phyloP scores from a whole-genome alignment of 1,140 invertebrate species.

The Sarcophaga peregrina region DNA sequence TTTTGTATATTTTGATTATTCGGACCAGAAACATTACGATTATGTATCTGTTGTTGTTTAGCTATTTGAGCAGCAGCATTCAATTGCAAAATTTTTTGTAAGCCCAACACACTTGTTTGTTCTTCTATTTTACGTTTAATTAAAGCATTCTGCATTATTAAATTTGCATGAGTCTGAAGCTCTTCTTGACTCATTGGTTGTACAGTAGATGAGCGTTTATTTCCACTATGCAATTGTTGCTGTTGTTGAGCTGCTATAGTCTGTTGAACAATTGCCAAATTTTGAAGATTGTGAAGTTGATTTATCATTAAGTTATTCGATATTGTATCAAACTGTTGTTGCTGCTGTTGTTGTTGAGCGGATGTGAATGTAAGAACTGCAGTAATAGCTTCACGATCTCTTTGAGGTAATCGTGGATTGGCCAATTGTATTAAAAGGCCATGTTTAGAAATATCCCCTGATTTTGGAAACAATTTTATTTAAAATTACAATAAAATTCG shows the following conservation, averaged over 20 bases:
- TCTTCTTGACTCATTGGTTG: slow-evolving; percentile 59
- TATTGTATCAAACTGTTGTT: slow-evolving; percentile 61
- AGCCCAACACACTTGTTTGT: slow-evolving; percentile 48
- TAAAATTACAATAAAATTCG: background rate
- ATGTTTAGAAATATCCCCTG: slow-evolving; percentile 63
- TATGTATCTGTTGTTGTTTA: slow-evolving; percentile 40
- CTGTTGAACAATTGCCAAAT: slow-evolving; percentile 60
- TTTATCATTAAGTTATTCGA: slow-evolving; percentile 62
- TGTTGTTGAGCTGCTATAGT: slow-evolving; percentile 54
- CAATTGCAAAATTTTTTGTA: slow-evolving; percentile 47
- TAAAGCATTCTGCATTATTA: slow-evolving; percentile 64
- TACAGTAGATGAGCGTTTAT: slow-evolving; percentile 44
- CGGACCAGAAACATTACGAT: slow-evolving; percentile 16
- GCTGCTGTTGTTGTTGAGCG: slow-evolving; percentile 56
- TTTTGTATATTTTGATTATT: slow-evolving; percentile 30
- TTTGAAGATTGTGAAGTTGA: slow-evolving; percentile 62
- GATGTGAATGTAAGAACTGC: slow-evolving; percentile 63
- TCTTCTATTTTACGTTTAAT: slow-evolving; percentile 64
- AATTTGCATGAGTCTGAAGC: slow-evolving; percentile 60
- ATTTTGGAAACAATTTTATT: slow-evolving; percentile 7
- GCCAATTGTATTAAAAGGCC: slow-evolving; percentile 60
- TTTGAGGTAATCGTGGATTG: slow-evolving; percentile 57
- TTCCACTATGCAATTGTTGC: slow-evolving; percentile 38
- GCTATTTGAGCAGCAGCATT: slow-evolving; percentile 43
- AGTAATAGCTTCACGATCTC: slow-evolving; percentile 62